Evolutionary conservation across 2,888 invertebrate species (phyloP), one percentile per base, ranked within the genome.

Genomic region (Oligia latruncula): DNA sequence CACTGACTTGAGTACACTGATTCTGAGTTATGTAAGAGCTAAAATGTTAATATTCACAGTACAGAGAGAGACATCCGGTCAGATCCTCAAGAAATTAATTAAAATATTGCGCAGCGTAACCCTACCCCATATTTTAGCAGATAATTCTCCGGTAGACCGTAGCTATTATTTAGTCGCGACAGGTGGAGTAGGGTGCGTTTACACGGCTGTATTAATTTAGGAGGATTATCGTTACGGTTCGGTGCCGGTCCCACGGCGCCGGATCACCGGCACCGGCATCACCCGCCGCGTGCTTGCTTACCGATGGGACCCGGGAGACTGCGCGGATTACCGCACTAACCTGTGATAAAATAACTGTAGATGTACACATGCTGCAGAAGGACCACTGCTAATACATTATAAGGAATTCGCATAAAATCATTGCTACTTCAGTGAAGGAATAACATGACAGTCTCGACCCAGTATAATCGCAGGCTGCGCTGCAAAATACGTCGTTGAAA

Each of bases 101-200:
- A 80, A 80, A 84, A 80, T 80, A 52, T 74, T 55, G 64, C 64
- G 40, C 60, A 29, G 35, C 23, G 68, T 60, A 46, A 60, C 29
- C 46, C 40, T 65, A 23, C 5, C 74, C 64, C 84, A 77, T 70
- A 82, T 77, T 74, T 78, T n/a, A 74, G 52, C 83, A 68, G 71
- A 72, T 82, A 67, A 85, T 71, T 82, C 17, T 43, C 66, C 58
- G 71, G 73, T 58, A 74, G 62, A 71, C 49, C 66, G 58, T 66
- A 66, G 74, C 82, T 82, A 86, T 72, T 64, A 78, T 86, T 78
- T 74, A 86, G 66, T 71, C 64, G 70, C 83, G 86, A 83, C 78
- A 86, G 83, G 78, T 74, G 78, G 83, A 74, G 78, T 49, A 67
- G 71, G 71, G 83, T 82, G 66, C 78, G 66, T 49, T 67, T 43